A percentile compares a stretch with the other conserved stretches of the same genome.
Conservation (phyloP, 2,113 vertebrate species). For the Nettapus auritus region DNA sequence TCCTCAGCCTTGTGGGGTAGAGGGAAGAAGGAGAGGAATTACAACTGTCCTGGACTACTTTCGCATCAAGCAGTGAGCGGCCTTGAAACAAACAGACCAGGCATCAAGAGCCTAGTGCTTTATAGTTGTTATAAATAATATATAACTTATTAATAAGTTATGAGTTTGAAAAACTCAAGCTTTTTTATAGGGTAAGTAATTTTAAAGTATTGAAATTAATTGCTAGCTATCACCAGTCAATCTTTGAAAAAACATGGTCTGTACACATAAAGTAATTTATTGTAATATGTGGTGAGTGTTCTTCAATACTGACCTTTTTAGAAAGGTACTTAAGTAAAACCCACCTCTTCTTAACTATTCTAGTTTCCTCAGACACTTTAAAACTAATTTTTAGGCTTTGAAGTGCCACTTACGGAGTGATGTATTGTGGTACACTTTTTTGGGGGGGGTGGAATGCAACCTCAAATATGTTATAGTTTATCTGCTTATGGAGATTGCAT, state of each 20-base stretch:
- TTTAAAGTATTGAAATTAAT: neutral
- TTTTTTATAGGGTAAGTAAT: neutral
- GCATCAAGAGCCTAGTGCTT: neutral
- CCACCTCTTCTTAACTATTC: neutral
- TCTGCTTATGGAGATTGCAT: neutral
- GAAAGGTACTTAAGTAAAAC: neutral
- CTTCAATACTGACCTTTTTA: neutral
- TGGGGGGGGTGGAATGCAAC: neutral
- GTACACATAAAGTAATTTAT: neutral
- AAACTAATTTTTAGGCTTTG: neutral
- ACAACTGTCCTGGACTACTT: neutral
- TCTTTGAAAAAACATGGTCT: neutral
- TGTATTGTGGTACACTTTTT: neutral
- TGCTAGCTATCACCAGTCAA: neutral
- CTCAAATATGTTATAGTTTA: neutral
- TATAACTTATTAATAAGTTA: neutral
- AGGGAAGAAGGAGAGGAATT: neutral
- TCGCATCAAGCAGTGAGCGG: neutral
- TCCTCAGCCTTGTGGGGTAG: neutral
- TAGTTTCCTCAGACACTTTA: neutral
- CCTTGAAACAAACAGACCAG: neutral
- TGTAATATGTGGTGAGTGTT: neutral
- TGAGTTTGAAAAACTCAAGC: neutral
- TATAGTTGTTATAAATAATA: neutral
- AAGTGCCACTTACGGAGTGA: neutral